Evolutionary conservation across 1,140 invertebrate genomes (phyloP).

Genomic region (Heliconius himera): DNA sequence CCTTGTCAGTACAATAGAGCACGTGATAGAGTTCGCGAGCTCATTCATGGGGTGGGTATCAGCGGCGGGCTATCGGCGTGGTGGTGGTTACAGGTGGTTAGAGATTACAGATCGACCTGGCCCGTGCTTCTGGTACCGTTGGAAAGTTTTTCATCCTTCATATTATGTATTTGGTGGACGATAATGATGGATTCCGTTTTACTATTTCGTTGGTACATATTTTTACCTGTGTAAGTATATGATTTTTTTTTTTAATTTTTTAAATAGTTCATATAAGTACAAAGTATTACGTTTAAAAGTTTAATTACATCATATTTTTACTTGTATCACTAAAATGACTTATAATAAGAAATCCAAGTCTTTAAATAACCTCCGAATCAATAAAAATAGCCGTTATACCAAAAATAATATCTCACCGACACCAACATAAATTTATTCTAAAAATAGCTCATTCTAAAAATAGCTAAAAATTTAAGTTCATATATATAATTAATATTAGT

Average conservation of each 20-base stretch:
- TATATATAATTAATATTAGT: neutral
- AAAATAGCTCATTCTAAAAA: neutral
- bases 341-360: neutral
- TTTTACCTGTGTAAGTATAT: neutral
- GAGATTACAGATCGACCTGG: constrained; percentile 51
- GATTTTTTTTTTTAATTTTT: neutral
- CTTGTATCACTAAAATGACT: neutral
- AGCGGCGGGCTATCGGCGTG: constrained; percentile 43
- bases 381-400: neutral
- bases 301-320: neutral
- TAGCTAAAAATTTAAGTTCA: constrained; percentile 3
- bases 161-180: constrained; percentile 23
- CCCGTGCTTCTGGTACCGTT: constrained; percentile 31
- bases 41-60: constrained; percentile 66
- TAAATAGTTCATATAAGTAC: neutral
- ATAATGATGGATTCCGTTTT: too few species aligned
- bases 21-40: constrained; percentile 62
- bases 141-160: constrained; percentile 23
- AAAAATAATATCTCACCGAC: neutral
- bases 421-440: neutral
- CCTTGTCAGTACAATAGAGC: constrained; percentile 69
- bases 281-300: neutral
- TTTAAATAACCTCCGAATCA: neutral
- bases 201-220: too few species aligned
- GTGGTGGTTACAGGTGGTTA: constrained; percentile 50